phyloP scores from a whole-genome alignment of 2,113 vertebrate species.

The Neoarius graeffei region DNA sequence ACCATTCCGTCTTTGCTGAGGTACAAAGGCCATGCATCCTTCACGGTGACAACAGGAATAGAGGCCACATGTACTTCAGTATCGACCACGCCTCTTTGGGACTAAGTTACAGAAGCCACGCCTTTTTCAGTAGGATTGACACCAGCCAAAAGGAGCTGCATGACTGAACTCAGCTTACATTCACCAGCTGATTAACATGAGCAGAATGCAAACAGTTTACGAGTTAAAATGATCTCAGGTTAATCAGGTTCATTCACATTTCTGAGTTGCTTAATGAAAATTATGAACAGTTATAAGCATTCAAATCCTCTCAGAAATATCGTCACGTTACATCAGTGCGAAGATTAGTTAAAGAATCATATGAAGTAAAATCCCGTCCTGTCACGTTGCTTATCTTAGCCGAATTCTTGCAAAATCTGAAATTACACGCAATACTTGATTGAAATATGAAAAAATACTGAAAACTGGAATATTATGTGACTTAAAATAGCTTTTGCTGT shows the following conservation, averaged over 20 bases:
- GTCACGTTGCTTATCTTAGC: neutral
- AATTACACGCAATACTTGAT: neutral
- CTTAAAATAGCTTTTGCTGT: neutral
- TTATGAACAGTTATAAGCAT: neutral
- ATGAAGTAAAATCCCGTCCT: neutral
- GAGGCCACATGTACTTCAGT: neutral
- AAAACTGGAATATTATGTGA: neutral
- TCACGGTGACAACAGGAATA: neutral
- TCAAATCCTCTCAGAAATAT: neutral
- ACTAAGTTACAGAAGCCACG: neutral
- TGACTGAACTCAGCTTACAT: neutral
- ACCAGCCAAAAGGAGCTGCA: neutral
- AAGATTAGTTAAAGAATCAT: neutral
- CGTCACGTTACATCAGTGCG: neutral
- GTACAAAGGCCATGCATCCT: neutral
- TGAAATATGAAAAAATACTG: neutral
- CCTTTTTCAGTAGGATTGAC: neutral
- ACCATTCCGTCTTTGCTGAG: neutral
- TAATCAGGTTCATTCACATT: neutral
- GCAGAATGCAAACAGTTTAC: too few species aligned
- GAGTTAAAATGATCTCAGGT: neutral
- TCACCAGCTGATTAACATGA: neutral
- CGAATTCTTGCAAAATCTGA: neutral
- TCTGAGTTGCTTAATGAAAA: neutral
- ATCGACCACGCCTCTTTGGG: neutral